A percentile compares a stretch with the other conserved stretches of the same genome.
Evolutionary conservation across 2,797 vertebrate genomes (phyloP).

Genomic region (Denticeps clupeoides): DNA sequence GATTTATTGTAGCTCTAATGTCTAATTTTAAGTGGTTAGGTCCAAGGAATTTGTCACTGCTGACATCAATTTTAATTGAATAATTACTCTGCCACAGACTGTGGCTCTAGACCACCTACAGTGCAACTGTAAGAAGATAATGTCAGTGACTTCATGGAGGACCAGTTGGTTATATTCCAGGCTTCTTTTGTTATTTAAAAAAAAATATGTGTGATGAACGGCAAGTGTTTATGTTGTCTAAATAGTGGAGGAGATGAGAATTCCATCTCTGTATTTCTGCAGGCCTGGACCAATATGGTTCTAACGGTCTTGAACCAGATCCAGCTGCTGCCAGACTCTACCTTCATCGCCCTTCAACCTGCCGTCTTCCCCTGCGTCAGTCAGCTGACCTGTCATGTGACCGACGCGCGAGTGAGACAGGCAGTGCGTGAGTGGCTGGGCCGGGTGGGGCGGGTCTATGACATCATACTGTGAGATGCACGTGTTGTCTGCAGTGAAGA

Average conservation of each 20-base stretch:
- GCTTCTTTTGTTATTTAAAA: no score
- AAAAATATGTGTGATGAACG: background rate
- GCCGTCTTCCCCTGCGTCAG: conserved; percentile 90
- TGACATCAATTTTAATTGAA: no score
- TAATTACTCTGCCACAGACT: no score
- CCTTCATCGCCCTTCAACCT: conserved; percentile 83
- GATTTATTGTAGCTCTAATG: no score
- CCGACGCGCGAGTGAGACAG: conserved; percentile 79
- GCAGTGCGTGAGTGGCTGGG: conserved; percentile 89
- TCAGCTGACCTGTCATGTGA: conserved; percentile 91
- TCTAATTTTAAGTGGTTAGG: no score
- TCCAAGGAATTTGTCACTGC: no score
- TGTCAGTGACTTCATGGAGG: no score
- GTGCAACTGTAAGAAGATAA: no score
- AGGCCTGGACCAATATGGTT: conserved; percentile 99
- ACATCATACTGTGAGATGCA: conserved; percentile 59
- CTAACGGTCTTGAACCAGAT: conserved; percentile 89
- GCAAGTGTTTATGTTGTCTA: no score
- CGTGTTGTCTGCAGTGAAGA: background rate
- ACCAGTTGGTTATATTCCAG: no score
- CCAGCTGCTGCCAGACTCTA: conserved; percentile 77
- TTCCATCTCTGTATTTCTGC: conserved; percentile 13
- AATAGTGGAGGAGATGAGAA: no score
- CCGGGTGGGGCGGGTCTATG: conserved; percentile 84
- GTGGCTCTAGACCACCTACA: no score